These are phyloP conservation scores for Entelurus aequoreus DNA, from an alignment of 2,113 vertebrate species.

Conservation along the genomic window DNA sequence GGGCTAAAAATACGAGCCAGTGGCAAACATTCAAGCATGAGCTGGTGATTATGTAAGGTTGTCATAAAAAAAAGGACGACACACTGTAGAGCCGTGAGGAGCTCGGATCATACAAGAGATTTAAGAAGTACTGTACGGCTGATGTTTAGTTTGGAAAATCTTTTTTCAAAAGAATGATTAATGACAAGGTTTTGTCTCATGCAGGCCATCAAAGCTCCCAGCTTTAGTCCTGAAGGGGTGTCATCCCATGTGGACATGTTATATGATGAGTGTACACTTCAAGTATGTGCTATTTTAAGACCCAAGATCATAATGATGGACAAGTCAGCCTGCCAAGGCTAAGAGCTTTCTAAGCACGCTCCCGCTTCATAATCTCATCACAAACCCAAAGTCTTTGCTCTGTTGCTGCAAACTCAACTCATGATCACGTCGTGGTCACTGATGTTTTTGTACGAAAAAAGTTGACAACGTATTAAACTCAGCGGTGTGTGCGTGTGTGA, in stretches of 20 bases:
- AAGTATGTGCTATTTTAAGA: constrained; percentile 63
- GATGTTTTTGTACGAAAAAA: not conserved
- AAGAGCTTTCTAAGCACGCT: constrained; percentile 33
- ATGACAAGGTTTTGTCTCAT: not conserved
- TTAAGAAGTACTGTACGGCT: not conserved
- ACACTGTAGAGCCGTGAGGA: constrained; percentile 12
- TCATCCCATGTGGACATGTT: constrained; percentile 39
- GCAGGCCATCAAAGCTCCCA: not conserved
- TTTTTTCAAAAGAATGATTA: constrained; percentile 4
- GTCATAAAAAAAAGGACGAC: constrained; percentile 22
- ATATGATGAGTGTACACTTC: constrained; percentile 50
- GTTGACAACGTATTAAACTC: no score
- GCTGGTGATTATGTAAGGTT: constrained; percentile 29
- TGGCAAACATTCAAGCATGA: constrained; percentile 19
- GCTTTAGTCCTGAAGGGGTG: constrained; percentile 5
- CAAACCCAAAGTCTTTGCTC: constrained; percentile 17
- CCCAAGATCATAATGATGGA: constrained; percentile 45
- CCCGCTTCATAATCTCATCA: constrained; percentile 37
- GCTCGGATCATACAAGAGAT: constrained; percentile 1
- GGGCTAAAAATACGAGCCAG: constrained; percentile 1
- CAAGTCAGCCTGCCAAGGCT: constrained; percentile 45
- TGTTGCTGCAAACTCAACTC: constrained; percentile 5
- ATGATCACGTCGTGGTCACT: not conserved
- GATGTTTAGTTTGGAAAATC: not conserved
- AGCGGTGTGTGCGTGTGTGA: no score